Base-by-base conservation (phyloP, 92 coral and sea anemone species). In the Actinostola sp. region DNA sequence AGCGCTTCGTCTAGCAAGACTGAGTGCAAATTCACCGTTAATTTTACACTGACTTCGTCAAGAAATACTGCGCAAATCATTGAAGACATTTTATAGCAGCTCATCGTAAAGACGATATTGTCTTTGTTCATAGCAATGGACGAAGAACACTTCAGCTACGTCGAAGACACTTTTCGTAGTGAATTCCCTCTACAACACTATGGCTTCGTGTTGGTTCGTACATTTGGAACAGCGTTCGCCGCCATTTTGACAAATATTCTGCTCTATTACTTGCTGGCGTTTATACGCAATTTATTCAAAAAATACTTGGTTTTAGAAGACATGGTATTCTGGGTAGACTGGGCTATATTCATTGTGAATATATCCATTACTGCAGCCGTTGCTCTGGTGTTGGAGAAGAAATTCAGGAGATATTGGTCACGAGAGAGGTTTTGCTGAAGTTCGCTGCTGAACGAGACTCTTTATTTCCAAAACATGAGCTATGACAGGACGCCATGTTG, bases 81-180 rank as follows among this genome's bases (percentile, higher is more conserved):
- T 36, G 42, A 36, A 36, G 42, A 36, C 42, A 36, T 36, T 36
- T 36, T 4, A 36, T 11, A 36, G 42, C 42, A n/a, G n/a, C n/a
- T n/a, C n/a, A n/a, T n/a, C n/a, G n/a, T n/a, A n/a, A n/a, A n/a
- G n/a, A n/a, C n/a, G n/a, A n/a, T n/a, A n/a, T n/a, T n/a, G n/a
- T n/a, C n/a, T n/a, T n/a, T n/a, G n/a, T n/a, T n/a, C n/a, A n/a
- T 14, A 39, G 21, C 31, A 74, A 75, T 75, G 81, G 81, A 75
- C 17, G 63, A 5, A 3, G 81, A 75, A 35, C 61, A 63, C 23
- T 64, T 75, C 17, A 64, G 72, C 71, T 75, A 16, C 59, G 52
- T 75, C n/a, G 81, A 75, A 34, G 72, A 34, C 20, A 31, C 50
- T 34, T 75, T 28, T 41, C 81, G 81, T 1, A 64, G 72, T 31